Conservation (phyloP, 2,797 vertebrate species). For the Morelia viridis region DNA sequence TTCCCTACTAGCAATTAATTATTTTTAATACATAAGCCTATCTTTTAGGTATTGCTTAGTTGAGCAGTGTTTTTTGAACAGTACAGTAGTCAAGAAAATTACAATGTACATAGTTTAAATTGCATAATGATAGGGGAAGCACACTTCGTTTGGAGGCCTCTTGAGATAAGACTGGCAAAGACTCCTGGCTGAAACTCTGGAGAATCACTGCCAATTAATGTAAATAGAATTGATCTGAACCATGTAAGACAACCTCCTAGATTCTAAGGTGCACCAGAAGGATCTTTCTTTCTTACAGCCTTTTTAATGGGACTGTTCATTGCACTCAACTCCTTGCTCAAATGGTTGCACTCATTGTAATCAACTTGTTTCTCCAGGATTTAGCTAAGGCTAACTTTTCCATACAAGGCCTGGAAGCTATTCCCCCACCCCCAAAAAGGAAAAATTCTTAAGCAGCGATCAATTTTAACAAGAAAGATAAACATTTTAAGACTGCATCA, state of each 20-base stretch:
- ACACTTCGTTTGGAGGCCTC: neutral
- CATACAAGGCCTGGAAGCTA: neutral
- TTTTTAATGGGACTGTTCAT: neutral
- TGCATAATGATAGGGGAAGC: neutral
- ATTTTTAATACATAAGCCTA: neutral
- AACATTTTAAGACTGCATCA: neutral
- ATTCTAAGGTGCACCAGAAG: neutral
- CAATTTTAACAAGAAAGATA: neutral
- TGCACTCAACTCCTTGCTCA: neutral
- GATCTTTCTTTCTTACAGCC: neutral
- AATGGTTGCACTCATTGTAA: neutral
- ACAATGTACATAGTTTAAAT: neutral
- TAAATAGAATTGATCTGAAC: neutral
- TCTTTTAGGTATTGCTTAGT: neutral
- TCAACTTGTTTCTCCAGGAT: neutral
- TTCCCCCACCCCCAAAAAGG: neutral
- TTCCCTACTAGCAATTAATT: neutral
- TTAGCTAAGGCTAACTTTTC: neutral
- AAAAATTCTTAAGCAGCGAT: neutral
- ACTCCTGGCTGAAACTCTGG: neutral
- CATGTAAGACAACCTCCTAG: neutral
- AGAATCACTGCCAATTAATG: neutral
- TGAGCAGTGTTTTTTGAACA: too few relatives aligned
- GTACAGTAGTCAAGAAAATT: neutral
- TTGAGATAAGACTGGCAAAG: neutral